Base-by-base conservation (phyloP, 2,888 invertebrate genomes). In the Hydrotaea cyrtoneurina region DNA sequence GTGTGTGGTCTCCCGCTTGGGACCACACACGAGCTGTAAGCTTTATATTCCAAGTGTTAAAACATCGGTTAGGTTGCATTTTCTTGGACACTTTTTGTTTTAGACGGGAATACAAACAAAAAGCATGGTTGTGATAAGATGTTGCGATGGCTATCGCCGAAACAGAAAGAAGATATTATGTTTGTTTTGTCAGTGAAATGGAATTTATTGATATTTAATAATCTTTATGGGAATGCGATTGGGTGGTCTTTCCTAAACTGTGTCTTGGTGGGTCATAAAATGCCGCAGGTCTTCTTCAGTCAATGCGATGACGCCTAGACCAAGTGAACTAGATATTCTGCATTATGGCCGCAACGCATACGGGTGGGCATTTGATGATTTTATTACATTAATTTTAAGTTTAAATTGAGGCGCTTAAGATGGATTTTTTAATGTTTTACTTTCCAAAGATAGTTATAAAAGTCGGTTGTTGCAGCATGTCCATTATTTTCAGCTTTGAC, bases 211-310 rank as follows among this genome's bases (percentile, higher is more conserved):
- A 73, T 17, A 62, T 75, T 75, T 76, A 73, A 69, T 77, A 83
- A 83, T 83, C 77, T 82, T 77, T 79, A 85, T 79, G 76, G 72
- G 76, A 85, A 85, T 73, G 57, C 23, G 10, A 0, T 36, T 85
- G 84, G 64, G 84, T 84, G 81, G 82, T 73, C n/a, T n/a, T n/a
- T n/a, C n/a, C n/a, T n/a, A n/a, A n/a, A n/a, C n/a, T n/a, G n/a
- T n/a, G n/a, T n/a, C 84, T 55, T n/a, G 31, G 15, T 17, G 36
- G 64, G 17, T 7, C 36, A 64, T 31, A 31, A 31, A 31, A 31
- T 2, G 31, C 26, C 5, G 36, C n/a, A 15, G 10, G 43, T 59
- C 11, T 26, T 59, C 11, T 26, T 11, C n/a, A 19, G 3, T 62
- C 11, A n/a, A 19, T 55, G 19, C 23, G 21, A 69, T 23, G 46